Base-by-base conservation (phyloP, 64 coral and sea anemone species). In the Stylophora pistillata region DNA sequence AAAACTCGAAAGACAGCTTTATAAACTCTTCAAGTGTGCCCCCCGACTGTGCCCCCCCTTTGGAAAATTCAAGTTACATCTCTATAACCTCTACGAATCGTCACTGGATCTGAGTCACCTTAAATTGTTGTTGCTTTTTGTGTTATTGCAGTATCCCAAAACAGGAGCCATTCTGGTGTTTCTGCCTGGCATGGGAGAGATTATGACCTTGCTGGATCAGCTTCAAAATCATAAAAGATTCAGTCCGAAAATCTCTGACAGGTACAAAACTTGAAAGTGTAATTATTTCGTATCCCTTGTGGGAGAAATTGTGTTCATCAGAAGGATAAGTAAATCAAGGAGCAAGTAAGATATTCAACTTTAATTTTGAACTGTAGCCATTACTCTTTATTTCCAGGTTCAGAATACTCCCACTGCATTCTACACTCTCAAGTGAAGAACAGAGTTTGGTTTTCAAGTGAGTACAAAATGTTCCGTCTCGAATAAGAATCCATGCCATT, bases 151-250 rank as follows among this genome's bases (percentile, higher is more conserved):
- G 95, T 91, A 93, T 26, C 95, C 95, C 25, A 77, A 80, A n/a
- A 75, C n/a, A 55, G 95, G 82, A 7, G 95, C 95, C 4, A 74
- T 97, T 52, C 47, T 97, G 47, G 91, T 97, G 5, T 97, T 97
- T 15, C 71, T 97, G 73, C 90, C 87, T 29, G 95, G 95, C 32
- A 93, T 97, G 95, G 95, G 81, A 25, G 95, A 97, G 63, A 97
- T 97, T 13, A 87, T 86, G 74, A 88, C 91, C 2, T 55, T 97
- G 31, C 73, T 90, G 31, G 95, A 97, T 34, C 87, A 97, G 34
- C 91, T 97, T 17, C 90, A 93, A 61, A 90, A 71, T 53, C 58
- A 88, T 63, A 78, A 20, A 15, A 90, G 79, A 13, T 97, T 97
- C 53, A 93, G 80, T 53, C 66, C 91, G 15, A 93, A 93, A 31